Base-by-base conservation (phyloP, 2,888 invertebrate genomes). In the Cylindroiulus punctatus region DNA sequence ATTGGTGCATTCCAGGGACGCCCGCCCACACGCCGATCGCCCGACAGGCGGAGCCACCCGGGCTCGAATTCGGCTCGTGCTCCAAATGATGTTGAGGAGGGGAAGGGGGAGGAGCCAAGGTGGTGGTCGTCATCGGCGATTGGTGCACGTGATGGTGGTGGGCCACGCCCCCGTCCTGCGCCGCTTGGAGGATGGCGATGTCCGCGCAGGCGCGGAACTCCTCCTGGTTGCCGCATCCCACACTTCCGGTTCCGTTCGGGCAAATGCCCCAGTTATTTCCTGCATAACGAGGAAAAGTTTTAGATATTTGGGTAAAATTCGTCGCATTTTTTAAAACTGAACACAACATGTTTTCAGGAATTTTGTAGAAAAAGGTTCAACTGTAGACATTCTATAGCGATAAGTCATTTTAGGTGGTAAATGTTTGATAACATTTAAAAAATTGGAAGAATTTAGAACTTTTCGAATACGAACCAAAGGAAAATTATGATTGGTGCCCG, bases 181-280 rank as follows among this genome's bases (percentile, higher is more conserved):
- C 85, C 22, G 44, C 81, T 5, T 3, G 12, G 10, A 42, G 12
- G 81, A 86, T 85, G 40, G 52, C 30, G 22, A 89, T 86, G 81
- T 89, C 89, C 57, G 89, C 88, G n/a, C 89, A 89, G n/a, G 87
- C 88, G 22, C 88, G 85, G 87, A 89, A 89, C 22, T 86, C 87
- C 87, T 89, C 88, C 81, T 89, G 89, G 0, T 88, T 88, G 40
- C 89, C 89, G 83, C 88, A 89, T 42, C 89, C 89, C 19, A 88
- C 65, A 22, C 81, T 82, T n/a, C 87, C 86, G 40, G 65, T 87
- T 40, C 88, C 88, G 84, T 88, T 87, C 14, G 87, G 87, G 81
- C 88, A 89, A 4, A 84, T 86, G 1, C 88, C 89, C 88, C 88
- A 88, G 76, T 88, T 88, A 81, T 88, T 88, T 90, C 90, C 90